Evolutionary conservation across 2,113 vertebrate species (phyloP).

Genomic region (Isichthys henryi): DNA sequence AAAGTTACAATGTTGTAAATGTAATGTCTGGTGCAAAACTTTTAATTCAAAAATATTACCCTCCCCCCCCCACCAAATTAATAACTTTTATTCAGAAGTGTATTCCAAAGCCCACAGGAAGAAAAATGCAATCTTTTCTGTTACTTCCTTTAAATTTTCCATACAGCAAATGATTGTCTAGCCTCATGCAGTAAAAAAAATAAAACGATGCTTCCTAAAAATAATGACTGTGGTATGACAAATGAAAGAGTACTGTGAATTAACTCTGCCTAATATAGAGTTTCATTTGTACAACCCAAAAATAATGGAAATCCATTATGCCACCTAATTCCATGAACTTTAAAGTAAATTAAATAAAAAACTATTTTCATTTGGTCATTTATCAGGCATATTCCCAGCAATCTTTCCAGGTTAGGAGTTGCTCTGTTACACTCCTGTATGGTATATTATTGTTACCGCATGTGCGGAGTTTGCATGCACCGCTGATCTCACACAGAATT

Average conservation of each 20-base stretch:
- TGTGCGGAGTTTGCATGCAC: neutral
- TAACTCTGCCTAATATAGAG: conserved; percentile 26
- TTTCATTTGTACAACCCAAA: conserved; percentile 26
- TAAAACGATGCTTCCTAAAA: conserved; percentile 31
- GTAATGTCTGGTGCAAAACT: neutral
- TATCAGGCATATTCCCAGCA: conserved; percentile 3
- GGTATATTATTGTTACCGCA: neutral
- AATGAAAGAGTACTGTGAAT: conserved; percentile 29
- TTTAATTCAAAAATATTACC: conserved; percentile 8
- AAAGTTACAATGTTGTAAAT: neutral
- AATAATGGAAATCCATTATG: conserved; percentile 29
- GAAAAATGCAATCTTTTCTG: conserved; percentile 8
- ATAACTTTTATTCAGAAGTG: conserved; percentile 11
- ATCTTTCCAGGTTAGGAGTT: neutral
- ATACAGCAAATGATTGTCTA: conserved; percentile 25
- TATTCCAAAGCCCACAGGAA: conserved; percentile 5
- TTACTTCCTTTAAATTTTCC: conserved; percentile 23
- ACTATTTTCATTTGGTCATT: conserved; percentile 15
- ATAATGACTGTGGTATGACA: conserved; percentile 32
- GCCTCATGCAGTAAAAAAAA: conserved; percentile 15
- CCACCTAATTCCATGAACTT: conserved; percentile 26
- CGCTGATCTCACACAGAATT: neutral
- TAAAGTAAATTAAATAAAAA: conserved; percentile 32
- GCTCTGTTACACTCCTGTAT: neutral
- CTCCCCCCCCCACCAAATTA: neutral